A percentile compares a stretch with the other conserved stretches of the same genome.
Evolutionary conservation across 2,113 vertebrate species (phyloP).

Genomic region (Lutjanus erythropterus): DNA sequence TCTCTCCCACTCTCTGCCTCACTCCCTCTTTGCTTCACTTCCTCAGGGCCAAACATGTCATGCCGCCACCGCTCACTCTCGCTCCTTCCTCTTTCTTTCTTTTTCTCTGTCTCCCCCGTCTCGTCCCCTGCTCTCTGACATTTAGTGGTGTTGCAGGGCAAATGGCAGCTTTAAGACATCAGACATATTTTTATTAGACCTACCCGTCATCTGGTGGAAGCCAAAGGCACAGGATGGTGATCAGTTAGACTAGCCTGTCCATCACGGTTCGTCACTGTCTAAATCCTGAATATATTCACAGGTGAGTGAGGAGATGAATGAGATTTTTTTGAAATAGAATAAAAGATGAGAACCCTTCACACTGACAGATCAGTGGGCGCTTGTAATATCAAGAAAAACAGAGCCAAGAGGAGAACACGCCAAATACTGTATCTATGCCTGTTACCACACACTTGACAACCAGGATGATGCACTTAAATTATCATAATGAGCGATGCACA

Average conservation of each 20-base stretch:
- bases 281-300: slow-evolving; percentile 21
- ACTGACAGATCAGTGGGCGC: slow-evolving; percentile 11
- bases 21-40: slow-evolving; percentile 76
- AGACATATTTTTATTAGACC: slow-evolving; percentile 63
- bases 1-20: slow-evolving; percentile 61
- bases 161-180: slow-evolving; percentile 56
- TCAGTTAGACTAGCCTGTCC: slow-evolving; percentile 29
- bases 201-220: slow-evolving; percentile 39
- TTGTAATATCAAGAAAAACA: slow-evolving; percentile 28
- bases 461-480: slow-evolving; percentile 26
- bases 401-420: not conserved
- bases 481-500: slow-evolving; percentile 21
- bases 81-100: slow-evolving; percentile 27
- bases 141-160: slow-evolving; percentile 63
- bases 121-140: slow-evolving; percentile 54
- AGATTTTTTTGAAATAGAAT: slow-evolving; percentile 27
- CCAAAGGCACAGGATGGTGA: slow-evolving; percentile 21
- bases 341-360: slow-evolving; percentile 42
- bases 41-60: slow-evolving; percentile 80
- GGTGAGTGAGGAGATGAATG: slow-evolving; percentile 24
- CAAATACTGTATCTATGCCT: slow-evolving; percentile 2
- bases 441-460: slow-evolving; percentile 23
- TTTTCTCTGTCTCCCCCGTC: not conserved
- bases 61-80: slow-evolving; percentile 58
- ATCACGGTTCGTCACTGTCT: slow-evolving; percentile 19